Conservation (phyloP, 2,797 vertebrate species). For the Sebastolobus altivelis region DNA sequence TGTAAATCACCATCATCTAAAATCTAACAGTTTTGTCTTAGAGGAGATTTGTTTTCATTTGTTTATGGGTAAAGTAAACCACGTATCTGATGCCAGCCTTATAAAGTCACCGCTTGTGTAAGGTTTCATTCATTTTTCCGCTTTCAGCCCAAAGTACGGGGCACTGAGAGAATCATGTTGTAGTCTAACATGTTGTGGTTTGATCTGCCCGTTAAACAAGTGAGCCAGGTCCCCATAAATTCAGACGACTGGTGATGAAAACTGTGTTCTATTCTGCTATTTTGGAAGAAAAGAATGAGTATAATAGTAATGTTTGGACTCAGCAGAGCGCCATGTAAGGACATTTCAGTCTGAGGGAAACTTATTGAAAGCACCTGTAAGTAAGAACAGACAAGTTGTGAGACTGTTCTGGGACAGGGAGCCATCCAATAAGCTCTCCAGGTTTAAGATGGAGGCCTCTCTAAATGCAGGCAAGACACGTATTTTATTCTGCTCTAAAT, state of each 20-base stretch:
- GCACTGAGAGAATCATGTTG: slow-evolving; percentile 43
- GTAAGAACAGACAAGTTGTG: slow-evolving; percentile 51
- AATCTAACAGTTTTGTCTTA: slow-evolving; percentile 43
- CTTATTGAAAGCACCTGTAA: slow-evolving; percentile 73
- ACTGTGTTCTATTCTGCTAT: slow-evolving; percentile 52
- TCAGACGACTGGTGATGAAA: slow-evolving; percentile 45
- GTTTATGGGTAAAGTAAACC: slow-evolving; percentile 70
- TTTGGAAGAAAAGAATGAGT: slow-evolving; percentile 43
- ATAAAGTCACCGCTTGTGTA: slow-evolving; percentile 63
- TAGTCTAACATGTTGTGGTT: slow-evolving; percentile 56
- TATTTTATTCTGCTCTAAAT: slow-evolving; percentile 7
- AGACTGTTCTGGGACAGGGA: slow-evolving; percentile 10
- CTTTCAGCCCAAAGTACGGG: slow-evolving; percentile 21
- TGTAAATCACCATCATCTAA: slow-evolving; percentile 42
- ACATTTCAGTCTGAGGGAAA: slow-evolving; percentile 53
- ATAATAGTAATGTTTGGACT: slow-evolving; percentile 42
- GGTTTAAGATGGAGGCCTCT: not conserved
- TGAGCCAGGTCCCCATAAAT: slow-evolving; percentile 56
- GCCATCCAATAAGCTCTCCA: slow-evolving; percentile 6
- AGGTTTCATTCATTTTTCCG: slow-evolving; percentile 54
- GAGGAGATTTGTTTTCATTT: slow-evolving; percentile 72
- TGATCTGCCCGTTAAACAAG: slow-evolving; percentile 66
- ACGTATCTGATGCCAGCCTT: slow-evolving; percentile 66
- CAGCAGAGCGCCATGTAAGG: slow-evolving; percentile 71
- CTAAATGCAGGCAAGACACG: not conserved